A percentile compares a stretch with the other conserved stretches of the same genome.
Conservation (phyloP, 2,113 vertebrate species). For the Hystrix brachyura region DNA sequence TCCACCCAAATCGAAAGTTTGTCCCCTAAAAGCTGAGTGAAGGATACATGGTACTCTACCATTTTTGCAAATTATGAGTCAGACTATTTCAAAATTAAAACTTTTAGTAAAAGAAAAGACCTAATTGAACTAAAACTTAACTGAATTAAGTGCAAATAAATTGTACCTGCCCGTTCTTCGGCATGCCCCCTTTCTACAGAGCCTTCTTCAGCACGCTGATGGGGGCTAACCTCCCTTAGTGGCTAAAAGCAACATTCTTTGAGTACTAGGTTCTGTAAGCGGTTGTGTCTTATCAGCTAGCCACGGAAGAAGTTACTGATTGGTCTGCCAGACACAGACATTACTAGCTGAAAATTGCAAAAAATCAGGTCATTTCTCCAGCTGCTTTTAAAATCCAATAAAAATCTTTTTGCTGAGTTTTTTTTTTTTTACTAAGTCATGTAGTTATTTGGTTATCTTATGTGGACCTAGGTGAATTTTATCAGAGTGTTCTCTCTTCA, state of each 20-base stretch:
- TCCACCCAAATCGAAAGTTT: background rate
- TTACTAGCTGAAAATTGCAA: background rate
- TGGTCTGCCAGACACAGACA: background rate
- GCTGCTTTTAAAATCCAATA: slow-evolving; percentile 28
- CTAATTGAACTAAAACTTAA: background rate
- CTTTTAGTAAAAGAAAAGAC: slow-evolving; percentile 12
- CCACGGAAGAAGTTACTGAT: background rate
- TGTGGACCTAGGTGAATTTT: background rate
- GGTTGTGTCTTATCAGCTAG: background rate
- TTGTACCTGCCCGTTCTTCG: background rate
- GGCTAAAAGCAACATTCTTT: background rate
- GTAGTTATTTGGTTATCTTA: background rate
- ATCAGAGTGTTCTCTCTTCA: background rate
- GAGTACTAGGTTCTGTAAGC: background rate
- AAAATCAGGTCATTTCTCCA: background rate
- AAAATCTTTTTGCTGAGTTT: background rate
- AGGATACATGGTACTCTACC: background rate
- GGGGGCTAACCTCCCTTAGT: background rate
- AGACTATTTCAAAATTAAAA: slow-evolving; percentile 50
- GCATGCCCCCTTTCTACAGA: background rate
- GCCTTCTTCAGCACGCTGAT: background rate
- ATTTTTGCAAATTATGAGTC: slow-evolving; percentile 38
- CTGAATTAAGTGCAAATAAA: background rate
- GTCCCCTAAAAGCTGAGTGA: background rate
- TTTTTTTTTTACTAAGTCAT: background rate